A percentile compares a stretch with the other conserved stretches of the same genome.
phyloP scores from a whole-genome alignment of 2,113 vertebrate genomes.

The Antechinus flavipes region DNA sequence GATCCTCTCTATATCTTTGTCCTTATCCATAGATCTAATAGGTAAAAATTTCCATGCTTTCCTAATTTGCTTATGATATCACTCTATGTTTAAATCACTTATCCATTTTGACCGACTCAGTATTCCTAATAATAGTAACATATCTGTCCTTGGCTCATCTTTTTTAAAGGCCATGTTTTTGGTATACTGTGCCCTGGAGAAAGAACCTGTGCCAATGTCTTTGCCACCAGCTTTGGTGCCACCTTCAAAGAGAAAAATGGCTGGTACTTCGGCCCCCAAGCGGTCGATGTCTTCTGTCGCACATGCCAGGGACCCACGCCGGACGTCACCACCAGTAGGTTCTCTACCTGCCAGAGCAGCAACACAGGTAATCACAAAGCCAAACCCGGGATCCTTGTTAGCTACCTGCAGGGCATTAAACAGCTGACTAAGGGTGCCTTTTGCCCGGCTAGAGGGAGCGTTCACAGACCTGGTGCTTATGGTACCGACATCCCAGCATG shows the following conservation, averaged over 20 bases:
- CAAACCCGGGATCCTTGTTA: conserved; percentile 48
- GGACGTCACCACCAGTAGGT: conserved; percentile 87
- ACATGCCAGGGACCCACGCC: conserved; percentile 90
- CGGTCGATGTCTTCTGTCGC: conserved; percentile 88
- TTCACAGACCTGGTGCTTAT: conserved; percentile 25
- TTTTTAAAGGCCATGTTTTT: conserved; percentile 96
- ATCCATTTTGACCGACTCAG: background rate
- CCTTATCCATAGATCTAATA: background rate
- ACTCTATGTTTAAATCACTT: background rate
- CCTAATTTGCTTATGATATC: background rate
- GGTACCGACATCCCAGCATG: conserved; percentile 13
- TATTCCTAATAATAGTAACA: conserved; percentile 50
- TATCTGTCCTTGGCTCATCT: conserved; percentile 60
- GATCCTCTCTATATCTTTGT: background rate
- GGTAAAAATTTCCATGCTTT: background rate
- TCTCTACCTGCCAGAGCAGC: conserved; percentile 87
- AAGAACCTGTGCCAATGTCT: conserved; percentile 96
- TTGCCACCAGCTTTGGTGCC: conserved; percentile 94
- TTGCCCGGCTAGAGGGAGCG: conserved; percentile 22
- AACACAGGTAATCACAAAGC: conserved; percentile 81
- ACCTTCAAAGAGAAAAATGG: conserved; percentile 95
- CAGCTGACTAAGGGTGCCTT: conserved; percentile 43
- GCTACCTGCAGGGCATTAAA: conserved; percentile 66
- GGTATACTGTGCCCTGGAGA: conserved; percentile 97
- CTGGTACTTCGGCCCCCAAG: conserved; percentile 86